Evolutionary conservation across 2,888 invertebrate genomes (phyloP), one percentile per base, ranked within the genome.

Genomic region (Macrophya alboannulata): DNA sequence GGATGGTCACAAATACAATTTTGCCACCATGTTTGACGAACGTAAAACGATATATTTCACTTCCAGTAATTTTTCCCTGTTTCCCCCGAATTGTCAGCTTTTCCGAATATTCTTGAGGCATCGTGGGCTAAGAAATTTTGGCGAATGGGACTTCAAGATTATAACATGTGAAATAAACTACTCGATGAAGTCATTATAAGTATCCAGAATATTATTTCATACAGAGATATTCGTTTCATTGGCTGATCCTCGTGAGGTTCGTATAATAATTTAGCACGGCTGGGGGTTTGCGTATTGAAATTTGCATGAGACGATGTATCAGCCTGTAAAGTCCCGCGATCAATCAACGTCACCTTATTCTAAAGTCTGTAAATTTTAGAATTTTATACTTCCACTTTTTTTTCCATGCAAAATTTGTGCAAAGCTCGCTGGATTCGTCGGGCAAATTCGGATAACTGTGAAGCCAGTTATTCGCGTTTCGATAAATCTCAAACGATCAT

Each of bases 341-440:
- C 77, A 55, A 77, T 77, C 77, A 77, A 77, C 17, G 77, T 77
- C 77, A 77, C 77, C 51, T 77, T 37, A 55, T 25, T 77, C 17
- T 37, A 21, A 51, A 37, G 77, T 48, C 51, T 9, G 12, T n/a
- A 51, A 77, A 68, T 68, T 68, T 12, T 55, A 1, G 10, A 31
- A n/a, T 37, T 77, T 77, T 31, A 37, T 17, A 40, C 9, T 72
- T 51, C 9, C 17, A 25, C 55, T 77, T 55, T 55, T 31, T 17
- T 15, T 2, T 8, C n/a, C 55, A 1, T 37, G 68, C 37, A 37
- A 68, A 68, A 68, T 17, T 31, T 68, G 31, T 68, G 15, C 37
- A 68, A 68, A 68, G 68, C 68, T 68, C 31, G 17, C 31, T 15
- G 25, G 37, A 68, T 68, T 68, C 37, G 17, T 12, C 37, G 8